A percentile compares a stretch with the other conserved stretches of the same genome.
Evolutionary conservation across 2,888 invertebrate genomes (phyloP).

Genomic region (Patella caerulea): DNA sequence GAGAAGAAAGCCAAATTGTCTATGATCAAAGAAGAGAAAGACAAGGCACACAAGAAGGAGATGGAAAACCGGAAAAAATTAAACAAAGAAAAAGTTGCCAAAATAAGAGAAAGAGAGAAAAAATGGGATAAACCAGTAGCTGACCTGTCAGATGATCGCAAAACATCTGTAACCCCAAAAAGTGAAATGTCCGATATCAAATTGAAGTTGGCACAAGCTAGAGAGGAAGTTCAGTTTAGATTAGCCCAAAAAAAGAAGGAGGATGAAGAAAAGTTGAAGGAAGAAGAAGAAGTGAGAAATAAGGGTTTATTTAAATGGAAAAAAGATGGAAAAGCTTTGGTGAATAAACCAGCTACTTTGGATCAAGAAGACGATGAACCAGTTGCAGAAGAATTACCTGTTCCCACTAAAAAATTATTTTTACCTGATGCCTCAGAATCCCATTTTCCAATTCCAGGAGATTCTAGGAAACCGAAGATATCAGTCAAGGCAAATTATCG

Average conservation of each 20-base stretch:
- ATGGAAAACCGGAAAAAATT: constrained; percentile 25
- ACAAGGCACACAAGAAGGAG: constrained; percentile 22
- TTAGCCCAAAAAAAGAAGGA: background rate
- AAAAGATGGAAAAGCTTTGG: background rate
- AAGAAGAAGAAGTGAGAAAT: constrained; percentile 7
- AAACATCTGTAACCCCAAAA: background rate
- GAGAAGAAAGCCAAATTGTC: constrained; percentile 59
- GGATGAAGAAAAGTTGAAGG: constrained; percentile 1
- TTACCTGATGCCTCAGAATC: background rate
- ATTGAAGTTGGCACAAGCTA: background rate
- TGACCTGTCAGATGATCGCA: background rate
- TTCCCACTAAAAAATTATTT: constrained; percentile 2
- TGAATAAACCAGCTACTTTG: background rate
- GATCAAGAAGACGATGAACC: background rate
- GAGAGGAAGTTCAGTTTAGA: background rate
- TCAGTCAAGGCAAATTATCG: background rate
- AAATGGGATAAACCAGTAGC: constrained; percentile 7
- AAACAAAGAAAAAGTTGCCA: constrained; percentile 19
- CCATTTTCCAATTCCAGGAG: background rate
- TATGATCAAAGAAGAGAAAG: constrained; percentile 24
- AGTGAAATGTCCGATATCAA: constrained; percentile 3
- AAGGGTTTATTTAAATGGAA: background rate
- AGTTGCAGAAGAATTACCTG: background rate
- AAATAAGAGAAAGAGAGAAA: constrained; percentile 18
- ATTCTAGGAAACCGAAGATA: background rate